A percentile compares a stretch with the other conserved stretches of the same genome.
phyloP scores from a whole-genome alignment of 2,113 vertebrate species.

The Caloenas nicobarica region DNA sequence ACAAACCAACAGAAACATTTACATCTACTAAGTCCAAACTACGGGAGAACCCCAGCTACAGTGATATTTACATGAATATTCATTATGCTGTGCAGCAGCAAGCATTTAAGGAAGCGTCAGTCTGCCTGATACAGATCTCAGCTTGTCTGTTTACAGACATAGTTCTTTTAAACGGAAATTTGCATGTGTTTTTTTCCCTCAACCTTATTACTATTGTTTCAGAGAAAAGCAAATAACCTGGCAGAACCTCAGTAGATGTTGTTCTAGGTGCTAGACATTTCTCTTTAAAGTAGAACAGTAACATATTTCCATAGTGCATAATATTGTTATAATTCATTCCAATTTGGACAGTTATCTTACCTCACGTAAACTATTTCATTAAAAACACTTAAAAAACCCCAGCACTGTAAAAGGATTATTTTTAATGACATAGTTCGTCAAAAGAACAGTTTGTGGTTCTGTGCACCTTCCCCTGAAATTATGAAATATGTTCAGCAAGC shows the following conservation, averaged over 20 bases:
- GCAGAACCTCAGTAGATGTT: neutral
- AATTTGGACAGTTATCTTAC: neutral
- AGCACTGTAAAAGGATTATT: neutral
- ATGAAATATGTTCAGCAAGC: neutral
- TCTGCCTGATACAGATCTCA: neutral
- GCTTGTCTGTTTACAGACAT: neutral
- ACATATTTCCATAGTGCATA: neutral
- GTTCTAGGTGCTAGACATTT: neutral
- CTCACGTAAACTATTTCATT: neutral
- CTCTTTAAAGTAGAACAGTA: neutral
- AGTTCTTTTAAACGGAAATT: neutral
- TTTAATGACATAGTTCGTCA: neutral
- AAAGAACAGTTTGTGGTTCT: neutral
- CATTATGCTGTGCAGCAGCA: neutral
- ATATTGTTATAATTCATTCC: neutral
- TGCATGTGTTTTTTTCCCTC: neutral
- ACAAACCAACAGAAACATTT: neutral
- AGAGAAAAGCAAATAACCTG: neutral
- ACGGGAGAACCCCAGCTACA: neutral
- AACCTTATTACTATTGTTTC: neutral
- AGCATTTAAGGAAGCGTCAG: neutral
- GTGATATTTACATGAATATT: neutral
- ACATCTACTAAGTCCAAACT: neutral
- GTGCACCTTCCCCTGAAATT: neutral
- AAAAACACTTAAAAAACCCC: neutral